Conservation (phyloP, 2,888 invertebrate genomes). For the Fabriciana adippe region DNA sequence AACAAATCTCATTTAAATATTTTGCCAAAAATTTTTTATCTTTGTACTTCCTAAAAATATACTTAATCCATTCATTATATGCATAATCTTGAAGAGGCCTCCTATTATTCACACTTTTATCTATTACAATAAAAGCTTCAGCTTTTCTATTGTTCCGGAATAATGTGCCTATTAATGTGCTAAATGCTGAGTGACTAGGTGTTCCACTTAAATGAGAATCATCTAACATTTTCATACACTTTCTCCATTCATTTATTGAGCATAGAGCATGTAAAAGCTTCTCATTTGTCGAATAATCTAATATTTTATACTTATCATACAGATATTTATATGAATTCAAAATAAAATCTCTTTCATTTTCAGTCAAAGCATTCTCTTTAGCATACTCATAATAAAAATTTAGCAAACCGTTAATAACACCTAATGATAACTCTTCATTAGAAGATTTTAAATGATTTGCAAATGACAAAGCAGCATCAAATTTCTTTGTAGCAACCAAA, state of each 20-base stretch:
- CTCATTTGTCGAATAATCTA: conserved; percentile 84
- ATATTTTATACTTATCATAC: conserved; percentile 76
- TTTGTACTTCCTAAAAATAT: conserved; percentile 66
- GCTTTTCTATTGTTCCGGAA: conserved; percentile 81
- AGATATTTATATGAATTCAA: conserved; percentile 73
- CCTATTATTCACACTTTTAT: conserved; percentile 72
- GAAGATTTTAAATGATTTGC: conserved; percentile 76
- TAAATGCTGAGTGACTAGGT: conserved; percentile 77
- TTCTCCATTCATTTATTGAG: conserved; percentile 84
- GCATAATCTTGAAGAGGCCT: conserved; percentile 72
- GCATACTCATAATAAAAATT: conserved; percentile 73
- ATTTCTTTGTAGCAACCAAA: conserved; percentile 67
- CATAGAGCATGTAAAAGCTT: conserved; percentile 84
- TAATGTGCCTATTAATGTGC: conserved; percentile 80
- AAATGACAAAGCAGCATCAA: conserved; percentile 81
- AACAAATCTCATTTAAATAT: conserved; percentile 82
- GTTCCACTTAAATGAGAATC: conserved; percentile 76
- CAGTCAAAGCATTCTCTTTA: conserved; percentile 54
- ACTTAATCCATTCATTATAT: conserved; percentile 79
- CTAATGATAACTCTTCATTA: conserved; percentile 78
- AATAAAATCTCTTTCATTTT: conserved; percentile 79
- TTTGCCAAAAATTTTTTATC: conserved; percentile 56
- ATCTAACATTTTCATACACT: conserved; percentile 82
- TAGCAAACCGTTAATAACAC: conserved; percentile 82
- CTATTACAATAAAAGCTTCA: conserved; percentile 84